Percentiles rank a stretch among this genome's conserved stretches.
phyloP scores from a whole-genome alignment of 2,797 vertebrate species.

The Bradypodion pumilum region DNA sequence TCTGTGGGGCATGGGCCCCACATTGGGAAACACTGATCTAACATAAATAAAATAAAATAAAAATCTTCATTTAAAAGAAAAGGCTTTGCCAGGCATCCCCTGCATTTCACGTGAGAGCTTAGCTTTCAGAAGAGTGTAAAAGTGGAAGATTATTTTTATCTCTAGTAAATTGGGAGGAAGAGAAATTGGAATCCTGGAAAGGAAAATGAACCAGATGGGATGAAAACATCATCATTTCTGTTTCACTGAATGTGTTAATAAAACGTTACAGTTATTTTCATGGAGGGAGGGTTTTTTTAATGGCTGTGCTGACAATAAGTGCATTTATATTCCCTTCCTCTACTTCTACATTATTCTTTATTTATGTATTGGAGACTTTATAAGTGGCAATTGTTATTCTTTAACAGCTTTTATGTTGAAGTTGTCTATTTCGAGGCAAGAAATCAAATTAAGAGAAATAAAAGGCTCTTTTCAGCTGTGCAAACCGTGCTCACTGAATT shows the following conservation, averaged over 20 bases:
- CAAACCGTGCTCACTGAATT: slow-evolving; percentile 26
- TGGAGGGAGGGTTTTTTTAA: slow-evolving; percentile 32
- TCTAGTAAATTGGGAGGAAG: slow-evolving; percentile 24
- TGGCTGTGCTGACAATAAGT: slow-evolving; percentile 35
- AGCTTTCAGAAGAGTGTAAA: slow-evolving; percentile 25
- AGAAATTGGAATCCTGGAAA: slow-evolving; percentile 33
- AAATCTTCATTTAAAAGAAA: slow-evolving; percentile 9
- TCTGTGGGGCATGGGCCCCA: too few relatives aligned
- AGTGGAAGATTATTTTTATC: slow-evolving; percentile 33
- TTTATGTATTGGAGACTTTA: slow-evolving; percentile 38
- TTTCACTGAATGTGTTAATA: slow-evolving; percentile 49
- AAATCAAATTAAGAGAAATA: slow-evolving; percentile 46
- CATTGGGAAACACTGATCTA: too few relatives aligned
- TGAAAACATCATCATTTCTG: slow-evolving; percentile 37
- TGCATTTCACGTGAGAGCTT: not conserved
- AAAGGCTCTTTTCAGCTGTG: slow-evolving; percentile 33
- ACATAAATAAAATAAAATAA: too few relatives aligned
- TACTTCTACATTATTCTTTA: slow-evolving; percentile 43
- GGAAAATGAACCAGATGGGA: slow-evolving; percentile 37
- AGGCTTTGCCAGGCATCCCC: not conserved
- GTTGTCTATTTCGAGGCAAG: slow-evolving; percentile 30
- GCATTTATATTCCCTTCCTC: slow-evolving; percentile 36
- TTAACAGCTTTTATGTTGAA: slow-evolving; percentile 32
- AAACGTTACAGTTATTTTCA: slow-evolving; percentile 46
- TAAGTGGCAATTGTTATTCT: slow-evolving; percentile 42